Evolutionary conservation across 2,797 vertebrate genomes (phyloP), one percentile per base, ranked within the genome.

Genomic region (Lepilemur ruficaudatus): DNA sequence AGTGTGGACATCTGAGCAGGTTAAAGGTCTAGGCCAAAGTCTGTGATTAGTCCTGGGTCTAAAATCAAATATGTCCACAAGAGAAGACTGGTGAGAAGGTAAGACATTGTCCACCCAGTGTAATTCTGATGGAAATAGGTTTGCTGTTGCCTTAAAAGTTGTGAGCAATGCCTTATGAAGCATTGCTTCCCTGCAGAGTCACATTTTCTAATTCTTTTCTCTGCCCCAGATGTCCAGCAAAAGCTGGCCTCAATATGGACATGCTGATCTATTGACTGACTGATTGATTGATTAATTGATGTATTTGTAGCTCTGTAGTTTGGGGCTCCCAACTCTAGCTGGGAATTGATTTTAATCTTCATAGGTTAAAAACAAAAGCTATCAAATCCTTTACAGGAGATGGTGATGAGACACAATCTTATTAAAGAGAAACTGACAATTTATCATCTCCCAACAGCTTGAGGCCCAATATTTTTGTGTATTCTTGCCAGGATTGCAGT

Each of bases 301-400:
- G 30, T 59, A 96, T 94, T 95, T 93, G 89, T 50, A 38, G 48
- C 38, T 93, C 0, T 78, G 32, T 48, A 72, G 50, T 76, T 95
- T 94, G 61, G 75, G 70, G 91, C 91, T 94, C 85, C 72, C 83
- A 84, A 43, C 72, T 75, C 38, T 73, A 63, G 70, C 15, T 88
- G 83, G 35, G 89, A 95, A 97, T 97, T 97, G 96, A 97, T 97
- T 98, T 97, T 97, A 89, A 93, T 95, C 97, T 94, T 94, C 92
- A 93, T 84, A 93, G 94, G 96, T 96, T 97, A 96, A 93, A 96
- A 95, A 93, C 95, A 94, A 96, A 97, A 98, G 94, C 96, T 85
- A 92, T 97, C 93, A 93, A 87, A 89, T 72, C 48, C 70, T 43
- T 96, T 94, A 78, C 2, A 94, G 89, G 96, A 84, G 91, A 94